phyloP scores from a whole-genome alignment of 1,140 invertebrate species.

The Drosophila navojoa region DNA sequence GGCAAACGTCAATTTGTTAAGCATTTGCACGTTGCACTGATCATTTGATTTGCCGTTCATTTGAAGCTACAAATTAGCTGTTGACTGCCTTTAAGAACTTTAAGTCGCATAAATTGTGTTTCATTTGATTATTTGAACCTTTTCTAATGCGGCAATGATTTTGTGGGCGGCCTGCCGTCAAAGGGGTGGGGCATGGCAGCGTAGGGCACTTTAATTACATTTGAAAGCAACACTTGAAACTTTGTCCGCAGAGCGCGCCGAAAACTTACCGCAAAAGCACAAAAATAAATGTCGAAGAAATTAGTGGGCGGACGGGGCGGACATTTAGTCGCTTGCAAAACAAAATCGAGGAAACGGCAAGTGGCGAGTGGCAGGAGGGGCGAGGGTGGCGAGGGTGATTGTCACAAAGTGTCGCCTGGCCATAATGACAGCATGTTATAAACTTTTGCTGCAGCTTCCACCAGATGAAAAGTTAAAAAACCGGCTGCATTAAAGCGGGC shows the following conservation, averaged over 20 bases:
- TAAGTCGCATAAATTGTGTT: slow-evolving; percentile 28
- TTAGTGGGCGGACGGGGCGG: slow-evolving; percentile 29
- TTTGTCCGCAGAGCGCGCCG: slow-evolving; percentile 57
- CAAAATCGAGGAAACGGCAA: slow-evolving; percentile 57
- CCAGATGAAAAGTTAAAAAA: slow-evolving; percentile 62
- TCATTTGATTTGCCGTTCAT: slow-evolving; percentile 83
- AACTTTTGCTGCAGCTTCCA: slow-evolving; percentile 45
- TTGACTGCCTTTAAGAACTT: slow-evolving; percentile 47
- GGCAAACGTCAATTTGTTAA: slow-evolving; percentile 80
- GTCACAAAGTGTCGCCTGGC: slow-evolving; percentile 70
- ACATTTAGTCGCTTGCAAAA: slow-evolving; percentile 22
- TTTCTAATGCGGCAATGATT: slow-evolving; percentile 48
- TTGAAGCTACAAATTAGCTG: slow-evolving; percentile 78
- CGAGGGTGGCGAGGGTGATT: background rate
- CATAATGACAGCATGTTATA: slow-evolving; percentile 78
- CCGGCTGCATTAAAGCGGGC: slow-evolving; percentile 38
- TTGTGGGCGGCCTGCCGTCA: background rate
- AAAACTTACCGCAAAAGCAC: slow-evolving; percentile 77
- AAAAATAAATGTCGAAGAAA: slow-evolving; percentile 76
- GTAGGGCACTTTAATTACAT: slow-evolving; percentile 74
- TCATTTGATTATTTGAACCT: slow-evolving; percentile 59
- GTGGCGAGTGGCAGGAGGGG: slow-evolving; percentile 18
- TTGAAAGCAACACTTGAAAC: slow-evolving; percentile 80
- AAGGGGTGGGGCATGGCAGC: background rate
- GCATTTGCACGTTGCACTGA: slow-evolving; percentile 81